Conservation (phyloP, 2,888 invertebrate genomes). For the Uloborus plumipes region DNA sequence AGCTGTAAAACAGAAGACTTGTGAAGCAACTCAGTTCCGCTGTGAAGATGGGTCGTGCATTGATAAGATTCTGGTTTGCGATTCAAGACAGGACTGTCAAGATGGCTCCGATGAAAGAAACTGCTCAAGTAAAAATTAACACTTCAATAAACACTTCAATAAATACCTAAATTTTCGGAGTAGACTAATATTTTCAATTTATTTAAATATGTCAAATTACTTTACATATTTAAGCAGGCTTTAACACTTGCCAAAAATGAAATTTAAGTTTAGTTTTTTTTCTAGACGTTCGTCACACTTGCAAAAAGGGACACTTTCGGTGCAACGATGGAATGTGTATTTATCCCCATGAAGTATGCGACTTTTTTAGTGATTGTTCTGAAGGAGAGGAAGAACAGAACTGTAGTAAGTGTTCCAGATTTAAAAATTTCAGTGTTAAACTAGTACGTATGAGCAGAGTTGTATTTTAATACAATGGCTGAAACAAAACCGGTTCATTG, state of each 20-base stretch:
- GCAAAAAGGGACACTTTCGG: slow-evolving; percentile 2
- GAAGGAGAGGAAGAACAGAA: slow-evolving; percentile 54
- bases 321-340: slow-evolving; percentile 60
- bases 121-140: slow-evolving; percentile 70
- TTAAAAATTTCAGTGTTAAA: too few relatives aligned
- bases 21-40: slow-evolving; percentile 46
- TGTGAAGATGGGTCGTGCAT: slow-evolving; percentile 69
- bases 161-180: too few relatives aligned
- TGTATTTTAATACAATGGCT: too few relatives aligned
- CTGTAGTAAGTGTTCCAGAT: slow-evolving; percentile 70
- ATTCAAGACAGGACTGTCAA: slow-evolving; percentile 87
- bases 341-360: slow-evolving; percentile 65
- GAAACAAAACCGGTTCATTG: too few relatives aligned
- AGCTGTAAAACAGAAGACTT: background rate
- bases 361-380: slow-evolving; percentile 46
- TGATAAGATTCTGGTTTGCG: slow-evolving; percentile 81
- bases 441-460: too few relatives aligned
- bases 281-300: slow-evolving; percentile 7
- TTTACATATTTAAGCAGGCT: too few relatives aligned
- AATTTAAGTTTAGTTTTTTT: too few relatives aligned
- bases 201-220: too few relatives aligned
- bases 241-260: too few relatives aligned
- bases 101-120: slow-evolving; percentile 82
- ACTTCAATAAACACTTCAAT: too few relatives aligned
- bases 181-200: too few relatives aligned